Evolutionary conservation across 2,797 vertebrate genomes (phyloP), one percentile per base, ranked within the genome.

Genomic region (Enteromius afrohamiltoni): DNA sequence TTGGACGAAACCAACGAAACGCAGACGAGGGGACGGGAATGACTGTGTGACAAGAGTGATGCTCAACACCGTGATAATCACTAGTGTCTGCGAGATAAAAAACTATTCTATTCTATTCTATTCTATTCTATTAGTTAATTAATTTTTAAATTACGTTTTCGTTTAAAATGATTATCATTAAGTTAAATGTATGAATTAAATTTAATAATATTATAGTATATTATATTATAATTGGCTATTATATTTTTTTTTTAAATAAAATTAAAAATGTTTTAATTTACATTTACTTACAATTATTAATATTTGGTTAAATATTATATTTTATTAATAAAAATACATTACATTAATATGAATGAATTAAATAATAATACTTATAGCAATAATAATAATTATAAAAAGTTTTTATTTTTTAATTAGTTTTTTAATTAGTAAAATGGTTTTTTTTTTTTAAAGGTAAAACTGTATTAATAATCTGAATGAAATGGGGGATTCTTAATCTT

Each of bases 1-100:
- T 86, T 91, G 93, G 92, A 77, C 88, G 81, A 92, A 89, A 93
- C 93, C 92, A 93, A 89, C 77, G 21, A 91, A n/a, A 85, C 64
- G 62, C 85, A 85, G 89, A 87, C 83, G 71, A 79, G 88, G 90
- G 89, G 89, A 78, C 86, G 71, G 78, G 77, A 76, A 55, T 19
- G 67, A 76, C 62, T 64, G 65, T 74, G 19, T 70, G 62, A 62
- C 42, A 37, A 70, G 40, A 79, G 10, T 4, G 70, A 76, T 37
- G 31, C 62, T 58, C 40, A 62, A 2, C 21, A 47, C 37, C 23
- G 0, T 69, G 19, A 70, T 42, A 14, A 47, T 78, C 77, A 23
- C 21, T 9, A 26, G 34, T 37, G 47, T 67, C 34, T 55, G 21
- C 26, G 21, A 58, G 21, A 69, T 76, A 3, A 45, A 45, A 45